A percentile compares a stretch with the other conserved stretches of the same genome.
These are phyloP conservation scores for Phrynocephalus versicolor DNA, from an alignment of 2,113 vertebrate genomes.

Conservation along the genomic window DNA sequence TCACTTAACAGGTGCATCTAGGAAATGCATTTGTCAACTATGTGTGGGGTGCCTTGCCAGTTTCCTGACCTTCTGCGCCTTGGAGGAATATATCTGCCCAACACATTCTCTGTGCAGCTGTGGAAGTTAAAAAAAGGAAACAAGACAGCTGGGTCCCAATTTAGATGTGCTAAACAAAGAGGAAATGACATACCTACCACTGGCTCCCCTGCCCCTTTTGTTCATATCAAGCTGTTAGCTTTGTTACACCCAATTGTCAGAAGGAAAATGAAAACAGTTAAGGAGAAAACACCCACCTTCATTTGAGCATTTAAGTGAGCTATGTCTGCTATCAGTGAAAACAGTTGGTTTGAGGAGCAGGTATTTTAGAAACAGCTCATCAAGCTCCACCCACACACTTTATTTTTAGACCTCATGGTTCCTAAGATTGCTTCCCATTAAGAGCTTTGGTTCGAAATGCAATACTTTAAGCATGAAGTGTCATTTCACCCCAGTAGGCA, in stretches of 20 bases:
- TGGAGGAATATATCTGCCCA: constrained; percentile 20
- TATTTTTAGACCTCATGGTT: constrained; percentile 9
- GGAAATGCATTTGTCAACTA: constrained; percentile 27
- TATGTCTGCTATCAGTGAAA: neutral
- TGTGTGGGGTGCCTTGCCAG: constrained; percentile 4
- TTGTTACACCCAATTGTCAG: neutral
- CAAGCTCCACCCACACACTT: neutral
- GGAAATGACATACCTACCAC: neutral
- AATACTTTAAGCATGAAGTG: neutral
- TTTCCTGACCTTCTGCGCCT: constrained; percentile 21
- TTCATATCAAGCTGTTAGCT: neutral
- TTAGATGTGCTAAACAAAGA: neutral
- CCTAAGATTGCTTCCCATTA: neutral
- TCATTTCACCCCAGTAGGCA: neutral
- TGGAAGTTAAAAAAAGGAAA: constrained; percentile 8
- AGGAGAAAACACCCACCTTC: neutral
- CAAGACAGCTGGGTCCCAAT: neutral
- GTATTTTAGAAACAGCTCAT: neutral
- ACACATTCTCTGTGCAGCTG: constrained; percentile 26
- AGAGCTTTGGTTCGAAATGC: neutral
- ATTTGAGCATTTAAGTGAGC: neutral
- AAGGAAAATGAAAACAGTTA: neutral
- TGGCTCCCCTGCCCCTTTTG: neutral
- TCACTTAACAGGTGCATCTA: neutral
- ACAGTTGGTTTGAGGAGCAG: too few species aligned